Evolutionary conservation across 2,797 vertebrate genomes (phyloP), one percentile per base, ranked within the genome.

Genomic region (Macropodus opercularis): DNA sequence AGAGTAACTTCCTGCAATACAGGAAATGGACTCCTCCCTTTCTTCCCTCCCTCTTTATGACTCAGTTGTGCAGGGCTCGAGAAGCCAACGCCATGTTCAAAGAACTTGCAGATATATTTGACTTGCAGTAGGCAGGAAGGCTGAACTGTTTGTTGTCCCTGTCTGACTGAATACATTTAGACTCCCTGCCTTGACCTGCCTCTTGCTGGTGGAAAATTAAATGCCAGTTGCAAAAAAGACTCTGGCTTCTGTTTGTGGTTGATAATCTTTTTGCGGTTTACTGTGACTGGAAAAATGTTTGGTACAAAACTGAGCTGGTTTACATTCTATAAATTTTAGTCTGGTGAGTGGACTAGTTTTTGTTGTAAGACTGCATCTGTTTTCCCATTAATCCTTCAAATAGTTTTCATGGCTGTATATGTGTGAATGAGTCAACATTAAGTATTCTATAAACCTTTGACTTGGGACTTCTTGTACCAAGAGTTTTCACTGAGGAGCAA

Each of bases 11-110:
- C 90, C 92, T 91, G 89, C 76, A 79, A 76, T 85, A 86, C 91
- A 92, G 94, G 94, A 98, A 96, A 75, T 75, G 7, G 72, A 58
- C 83, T 69, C 89, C 90, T 88, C 83, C 62, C 70, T 77, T n/a
- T 77, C 57, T 69, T 58, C 61, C 49, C 75, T 68, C 65, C 66
- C 41, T 80, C 36, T 72, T 35, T 78, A 52, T 75, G 77, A 75
- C 69, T 65, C 61, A 38, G 53, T 71, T 79, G 56, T 23, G 13
- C 19, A 3, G 56, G 48, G 55, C 50, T 69, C 6, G 8, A 77
- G 55, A 52, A 84, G 70, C 64, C 74, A 68, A 66, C 70, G 84
- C 69, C 70, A 81, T 88, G 89, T 84, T 91, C 84, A 87, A 87
- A 90, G 87, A 89, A 88, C 79, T 74, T 47, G 10, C 35, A 71